Conservation (phyloP, 2,113 vertebrate species). For the Varanus komodoensis region DNA sequence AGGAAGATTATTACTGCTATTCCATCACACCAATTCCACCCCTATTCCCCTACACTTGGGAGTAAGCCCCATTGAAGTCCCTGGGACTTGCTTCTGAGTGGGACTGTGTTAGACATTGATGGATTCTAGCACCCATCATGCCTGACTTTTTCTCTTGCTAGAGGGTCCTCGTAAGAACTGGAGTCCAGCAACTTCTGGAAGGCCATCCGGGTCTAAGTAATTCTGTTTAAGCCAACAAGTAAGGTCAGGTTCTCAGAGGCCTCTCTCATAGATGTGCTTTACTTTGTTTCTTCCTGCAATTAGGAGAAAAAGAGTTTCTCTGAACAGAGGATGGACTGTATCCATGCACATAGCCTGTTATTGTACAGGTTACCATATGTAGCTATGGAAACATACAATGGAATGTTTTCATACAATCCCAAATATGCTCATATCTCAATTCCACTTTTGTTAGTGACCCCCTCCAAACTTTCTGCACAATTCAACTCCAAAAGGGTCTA, state of each 20-base stretch:
- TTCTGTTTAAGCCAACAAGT: background rate
- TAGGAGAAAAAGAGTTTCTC: conserved; percentile 6
- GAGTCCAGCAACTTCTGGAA: background rate
- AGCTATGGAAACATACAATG: conserved; percentile 1
- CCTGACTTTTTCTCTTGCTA: no score
- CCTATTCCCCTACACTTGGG: no score
- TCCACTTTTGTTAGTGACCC: conserved; percentile 19
- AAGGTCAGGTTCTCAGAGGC: background rate
- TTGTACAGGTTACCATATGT: background rate
- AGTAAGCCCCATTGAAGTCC: no score
- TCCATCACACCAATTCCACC: background rate
- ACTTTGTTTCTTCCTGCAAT: conserved; percentile 16
- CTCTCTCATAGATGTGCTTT: background rate
- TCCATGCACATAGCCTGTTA: conserved; percentile 15
- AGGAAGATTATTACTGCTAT: background rate
- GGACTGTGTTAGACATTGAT: no score
- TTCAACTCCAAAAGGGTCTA: background rate
- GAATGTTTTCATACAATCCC: conserved; percentile 12
- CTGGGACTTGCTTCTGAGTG: no score
- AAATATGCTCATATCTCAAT: conserved; percentile 20
- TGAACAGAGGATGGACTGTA: background rate
- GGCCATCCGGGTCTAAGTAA: background rate
- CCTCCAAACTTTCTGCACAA: background rate
- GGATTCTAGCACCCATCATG: no score
- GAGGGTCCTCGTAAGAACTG: no score